Evolutionary conservation across 2,888 invertebrate species (phyloP).

Genomic region (Chymomyza fuscimana): DNA sequence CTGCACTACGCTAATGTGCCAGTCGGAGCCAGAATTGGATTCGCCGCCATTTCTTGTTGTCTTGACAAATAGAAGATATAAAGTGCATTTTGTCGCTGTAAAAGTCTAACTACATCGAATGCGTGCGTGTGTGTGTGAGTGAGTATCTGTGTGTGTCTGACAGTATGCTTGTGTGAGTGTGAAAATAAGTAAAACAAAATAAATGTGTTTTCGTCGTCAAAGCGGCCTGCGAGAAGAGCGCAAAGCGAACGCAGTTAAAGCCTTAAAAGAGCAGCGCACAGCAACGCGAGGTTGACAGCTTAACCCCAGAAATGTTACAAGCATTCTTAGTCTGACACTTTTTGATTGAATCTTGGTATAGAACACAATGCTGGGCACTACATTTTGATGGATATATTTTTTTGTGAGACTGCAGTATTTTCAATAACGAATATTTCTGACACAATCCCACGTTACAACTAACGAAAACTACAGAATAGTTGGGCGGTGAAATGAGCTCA

Average conservation of each 20-base stretch:
- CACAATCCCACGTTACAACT: no score
- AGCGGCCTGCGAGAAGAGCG: no score
- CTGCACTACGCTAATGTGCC: neutral
- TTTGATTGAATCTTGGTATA: neutral
- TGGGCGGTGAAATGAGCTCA: no score
- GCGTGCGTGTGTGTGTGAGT: neutral
- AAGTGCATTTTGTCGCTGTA: neutral
- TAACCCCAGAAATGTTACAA: neutral
- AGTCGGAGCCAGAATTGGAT: neutral
- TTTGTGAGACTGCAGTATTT: neutral
- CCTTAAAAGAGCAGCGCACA: neutral
- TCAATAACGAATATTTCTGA: neutral
- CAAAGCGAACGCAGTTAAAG: neutral
- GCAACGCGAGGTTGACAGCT: neutral
- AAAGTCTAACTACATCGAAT: neutral
- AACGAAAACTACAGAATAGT: no score
- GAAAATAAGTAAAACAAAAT: neutral
- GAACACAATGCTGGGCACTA: neutral
- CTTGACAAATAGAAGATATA: slow-evolving; percentile 5
- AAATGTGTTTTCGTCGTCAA: neutral
- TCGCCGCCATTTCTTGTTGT: slow-evolving; percentile 13
- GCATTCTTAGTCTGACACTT: neutral
- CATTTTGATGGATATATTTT: neutral
- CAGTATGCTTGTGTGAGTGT: neutral
- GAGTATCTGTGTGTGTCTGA: neutral